Evolutionary conservation across 2,888 invertebrate species (phyloP), one percentile per base, ranked within the genome.

Genomic region (Oxytorus armatus): DNA sequence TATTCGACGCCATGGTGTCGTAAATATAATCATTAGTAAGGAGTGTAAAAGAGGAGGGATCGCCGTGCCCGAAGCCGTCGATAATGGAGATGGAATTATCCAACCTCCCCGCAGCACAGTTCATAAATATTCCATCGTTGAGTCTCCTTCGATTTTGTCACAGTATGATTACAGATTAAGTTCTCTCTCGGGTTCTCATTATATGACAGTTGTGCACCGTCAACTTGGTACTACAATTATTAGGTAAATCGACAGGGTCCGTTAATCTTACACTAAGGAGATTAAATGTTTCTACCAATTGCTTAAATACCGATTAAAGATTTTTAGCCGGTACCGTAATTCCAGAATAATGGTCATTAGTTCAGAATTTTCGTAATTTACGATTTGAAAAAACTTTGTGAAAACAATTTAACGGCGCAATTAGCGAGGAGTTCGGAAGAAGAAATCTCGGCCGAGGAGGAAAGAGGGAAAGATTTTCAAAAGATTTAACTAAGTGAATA

Each of bases 91-190:
- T 47, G 36, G 36, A 66, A 75, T 59, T 68, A 68, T 39, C 14
- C 14, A 59, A 36, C 33, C 66, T 16, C 10, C 39, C 25, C 25
- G n/a, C 5, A 47, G 65, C 23, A 33, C 51, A 74, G 69, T 55
- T 63, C 61, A 78, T 79, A 59, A 63, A 74, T 79, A 18, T 55
- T 39, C 39, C 8, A 57, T 65, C 33, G 44, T 16, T 11, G 42
- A 49, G 25, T 75, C 23, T 47, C 57, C 59, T 75, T 44, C 55
- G 44, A 39, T 63, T 78, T 69, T 78, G 68, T 74, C 68, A 73
- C 57, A 33, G 61, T 68, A 16, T 73, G 42, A 72, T 73, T 59
- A 78, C 29, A 29, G 39, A 78, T 66, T 73, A 65, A 51, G 29
- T 25, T 39, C 21, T 49, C 44, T 70, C 29, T 42, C 33, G 70